Evolutionary conservation across 1,140 invertebrate genomes (phyloP).

Genomic region (Drosophila bocki): DNA sequence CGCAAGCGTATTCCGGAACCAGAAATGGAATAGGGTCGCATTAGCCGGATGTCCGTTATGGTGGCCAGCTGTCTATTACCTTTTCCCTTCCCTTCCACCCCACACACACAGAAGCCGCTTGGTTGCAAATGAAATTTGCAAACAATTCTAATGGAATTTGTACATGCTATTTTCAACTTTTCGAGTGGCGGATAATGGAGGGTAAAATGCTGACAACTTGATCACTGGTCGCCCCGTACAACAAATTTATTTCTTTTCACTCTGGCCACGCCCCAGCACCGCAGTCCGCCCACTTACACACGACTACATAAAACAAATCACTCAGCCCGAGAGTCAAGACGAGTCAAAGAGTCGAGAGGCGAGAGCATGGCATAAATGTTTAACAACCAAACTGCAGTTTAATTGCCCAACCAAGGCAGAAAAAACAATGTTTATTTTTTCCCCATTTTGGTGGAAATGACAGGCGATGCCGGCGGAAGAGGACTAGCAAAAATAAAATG

Average conservation of each 20-base stretch:
- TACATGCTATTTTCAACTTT: constrained; percentile 60
- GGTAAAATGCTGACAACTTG: constrained; percentile 61
- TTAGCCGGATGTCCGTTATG: constrained; percentile 76
- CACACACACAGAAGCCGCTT: constrained; percentile 4
- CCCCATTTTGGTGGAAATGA: constrained; percentile 46
- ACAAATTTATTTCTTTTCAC: constrained; percentile 46
- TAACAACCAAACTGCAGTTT: constrained; percentile 75
- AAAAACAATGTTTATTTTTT: constrained; percentile 50
- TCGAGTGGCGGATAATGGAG: constrained; percentile 28
- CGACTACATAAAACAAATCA: constrained; percentile 61
- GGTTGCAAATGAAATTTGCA: constrained; percentile 67
- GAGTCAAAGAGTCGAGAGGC: constrained; percentile 34
- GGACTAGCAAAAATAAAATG: constrained; percentile 47
- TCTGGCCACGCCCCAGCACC: constrained; percentile 51
- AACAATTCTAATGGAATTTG: constrained; percentile 76
- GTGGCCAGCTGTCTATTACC: constrained; percentile 53
- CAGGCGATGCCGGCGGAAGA: constrained; percentile 53
- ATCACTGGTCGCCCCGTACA: constrained; percentile 33
- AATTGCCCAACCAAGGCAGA: constrained; percentile 64
- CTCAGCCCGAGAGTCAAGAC: constrained; percentile 59
- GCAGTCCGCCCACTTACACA: constrained; percentile 16
- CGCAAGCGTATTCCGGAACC: constrained; percentile 42
- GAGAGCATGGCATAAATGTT: constrained; percentile 70
- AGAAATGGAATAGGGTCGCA: constrained; percentile 51
- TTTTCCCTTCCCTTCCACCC: constrained; percentile 9